Evolutionary conservation across 2,888 invertebrate genomes (phyloP).

Genomic region (Spodoptera littoralis): DNA sequence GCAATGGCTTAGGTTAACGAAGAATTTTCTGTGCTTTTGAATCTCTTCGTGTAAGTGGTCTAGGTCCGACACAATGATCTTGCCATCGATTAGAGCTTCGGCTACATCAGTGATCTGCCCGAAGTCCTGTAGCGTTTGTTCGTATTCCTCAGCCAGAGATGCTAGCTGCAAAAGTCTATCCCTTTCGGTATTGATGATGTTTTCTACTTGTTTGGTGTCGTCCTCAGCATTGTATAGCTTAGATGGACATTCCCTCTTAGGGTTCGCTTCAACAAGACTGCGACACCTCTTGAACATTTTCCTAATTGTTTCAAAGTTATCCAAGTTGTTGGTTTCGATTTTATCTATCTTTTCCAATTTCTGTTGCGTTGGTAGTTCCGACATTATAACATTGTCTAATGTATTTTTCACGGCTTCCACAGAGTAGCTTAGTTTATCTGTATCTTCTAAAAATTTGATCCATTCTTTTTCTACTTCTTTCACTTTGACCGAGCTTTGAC

Average conservation of each 20-base stretch:
- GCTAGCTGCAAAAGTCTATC: slow-evolving; percentile 93
- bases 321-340: slow-evolving; percentile 91
- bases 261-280: slow-evolving; percentile 91
- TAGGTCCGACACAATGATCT: slow-evolving; percentile 92
- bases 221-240: slow-evolving; percentile 91
- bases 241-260: slow-evolving; percentile 91
- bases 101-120: slow-evolving; percentile 95
- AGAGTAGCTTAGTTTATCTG: slow-evolving; percentile 88
- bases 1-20: slow-evolving; percentile 96
- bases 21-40: slow-evolving; percentile 96
- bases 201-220: slow-evolving; percentile 91
- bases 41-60: slow-evolving; percentile 96
- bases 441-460: slow-evolving; percentile 91
- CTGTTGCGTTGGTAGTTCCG: slow-evolving; percentile 90
- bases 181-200: slow-evolving; percentile 91
- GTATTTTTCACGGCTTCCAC: slow-evolving; percentile 85
- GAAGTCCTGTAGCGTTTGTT: slow-evolving; percentile 95
- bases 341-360: slow-evolving; percentile 92
- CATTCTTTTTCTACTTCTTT: slow-evolving; percentile 91
- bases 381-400: slow-evolving; percentile 88
- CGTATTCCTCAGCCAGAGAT: slow-evolving; percentile 95
- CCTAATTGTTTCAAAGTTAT: slow-evolving; percentile 89
- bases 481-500: slow-evolving; percentile 77
- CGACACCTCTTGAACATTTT: slow-evolving; percentile 90
- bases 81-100: slow-evolving; percentile 93